These are phyloP conservation scores for Pseudachorutes palmiensis DNA, from an alignment of 1,140 invertebrate genomes.

Conservation along the genomic window DNA sequence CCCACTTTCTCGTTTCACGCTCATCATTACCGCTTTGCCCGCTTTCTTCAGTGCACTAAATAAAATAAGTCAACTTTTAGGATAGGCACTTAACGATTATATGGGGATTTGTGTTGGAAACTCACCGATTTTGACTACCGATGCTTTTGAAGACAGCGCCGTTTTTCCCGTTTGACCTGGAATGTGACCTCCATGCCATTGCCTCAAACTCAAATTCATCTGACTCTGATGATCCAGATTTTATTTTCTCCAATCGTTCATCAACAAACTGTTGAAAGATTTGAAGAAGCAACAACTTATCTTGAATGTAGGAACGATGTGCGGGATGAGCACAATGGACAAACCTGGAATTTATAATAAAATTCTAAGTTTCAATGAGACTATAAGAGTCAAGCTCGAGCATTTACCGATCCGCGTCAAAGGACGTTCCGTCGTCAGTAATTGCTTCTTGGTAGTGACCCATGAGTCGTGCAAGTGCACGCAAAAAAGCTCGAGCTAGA, in stretches of 20 bases:
- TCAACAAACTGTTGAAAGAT: constrained; percentile 96
- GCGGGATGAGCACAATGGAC: constrained; percentile 29
- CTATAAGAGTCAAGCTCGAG: not conserved
- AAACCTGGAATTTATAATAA: constrained; percentile 25
- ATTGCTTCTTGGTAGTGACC: constrained; percentile 88
- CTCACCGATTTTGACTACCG: constrained; percentile 59
- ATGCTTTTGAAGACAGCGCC: not conserved
- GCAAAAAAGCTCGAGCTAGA: constrained; percentile 79
- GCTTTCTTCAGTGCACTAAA: constrained; percentile 32
- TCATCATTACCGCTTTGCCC: constrained; percentile 38
- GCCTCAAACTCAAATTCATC: constrained; percentile 86
- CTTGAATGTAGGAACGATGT: constrained; percentile 26
- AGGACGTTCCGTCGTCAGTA: constrained; percentile 41
- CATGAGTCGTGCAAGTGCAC: constrained; percentile 80
- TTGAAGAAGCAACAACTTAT: constrained; percentile 81
- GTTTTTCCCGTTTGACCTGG: constrained; percentile 46
- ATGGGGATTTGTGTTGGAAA: too few species aligned
- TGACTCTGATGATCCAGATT: constrained; percentile 77
- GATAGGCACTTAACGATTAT: too few species aligned
- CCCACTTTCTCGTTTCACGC: constrained; percentile 35
- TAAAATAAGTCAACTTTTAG: too few species aligned
- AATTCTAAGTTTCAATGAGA: too few species aligned
- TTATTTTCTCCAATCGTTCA: constrained; percentile 78
- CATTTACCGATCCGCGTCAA: constrained; percentile 31
- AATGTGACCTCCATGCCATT: constrained; percentile 59